These are phyloP conservation scores for Pinna nobilis DNA, from an alignment of 1,140 invertebrate species.

Conservation along the genomic window DNA sequence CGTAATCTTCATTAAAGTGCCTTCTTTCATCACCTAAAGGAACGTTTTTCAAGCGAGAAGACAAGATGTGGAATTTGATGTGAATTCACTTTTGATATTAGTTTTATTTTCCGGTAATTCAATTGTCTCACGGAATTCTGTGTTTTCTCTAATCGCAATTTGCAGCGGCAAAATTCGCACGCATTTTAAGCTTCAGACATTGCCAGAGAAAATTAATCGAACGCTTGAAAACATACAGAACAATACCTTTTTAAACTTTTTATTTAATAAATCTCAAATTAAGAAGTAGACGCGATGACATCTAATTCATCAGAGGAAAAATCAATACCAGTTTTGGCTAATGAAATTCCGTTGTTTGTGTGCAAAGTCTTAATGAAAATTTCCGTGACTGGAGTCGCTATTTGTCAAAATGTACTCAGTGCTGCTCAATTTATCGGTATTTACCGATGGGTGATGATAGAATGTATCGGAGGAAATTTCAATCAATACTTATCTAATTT, in stretches of 20 bases:
- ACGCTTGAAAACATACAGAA: slow-evolving; percentile 41
- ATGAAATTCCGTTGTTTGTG: slow-evolving; percentile 48
- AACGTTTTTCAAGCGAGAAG: too few relatives aligned
- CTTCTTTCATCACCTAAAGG: too few relatives aligned
- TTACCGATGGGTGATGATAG: slow-evolving; percentile 44
- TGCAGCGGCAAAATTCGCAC: slow-evolving; percentile 33
- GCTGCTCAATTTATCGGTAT: slow-evolving; percentile 32
- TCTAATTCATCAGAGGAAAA: slow-evolving; percentile 57
- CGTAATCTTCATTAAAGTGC: too few relatives aligned
- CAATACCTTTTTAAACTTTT: slow-evolving; percentile 48
- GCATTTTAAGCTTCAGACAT: slow-evolving; percentile 29
- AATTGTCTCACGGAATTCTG: slow-evolving; percentile 38
- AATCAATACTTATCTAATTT: slow-evolving; percentile 48
- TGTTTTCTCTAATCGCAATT: slow-evolving; percentile 25
- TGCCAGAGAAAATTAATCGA: slow-evolving; percentile 42
- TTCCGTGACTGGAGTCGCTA: slow-evolving; percentile 25
- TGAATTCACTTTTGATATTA: slow-evolving; percentile 65
- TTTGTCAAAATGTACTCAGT: slow-evolving; percentile 40
- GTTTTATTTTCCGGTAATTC: slow-evolving; percentile 57
- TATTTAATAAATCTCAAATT: slow-evolving; percentile 63
- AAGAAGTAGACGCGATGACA: slow-evolving; percentile 49
- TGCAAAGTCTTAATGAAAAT: slow-evolving; percentile 39
- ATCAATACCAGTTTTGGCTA: slow-evolving; percentile 43
- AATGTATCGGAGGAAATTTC: slow-evolving; percentile 14
- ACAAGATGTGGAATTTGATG: too few relatives aligned